phyloP scores from a whole-genome alignment of 2,888 invertebrate genomes.

The Theretra japonica region DNA sequence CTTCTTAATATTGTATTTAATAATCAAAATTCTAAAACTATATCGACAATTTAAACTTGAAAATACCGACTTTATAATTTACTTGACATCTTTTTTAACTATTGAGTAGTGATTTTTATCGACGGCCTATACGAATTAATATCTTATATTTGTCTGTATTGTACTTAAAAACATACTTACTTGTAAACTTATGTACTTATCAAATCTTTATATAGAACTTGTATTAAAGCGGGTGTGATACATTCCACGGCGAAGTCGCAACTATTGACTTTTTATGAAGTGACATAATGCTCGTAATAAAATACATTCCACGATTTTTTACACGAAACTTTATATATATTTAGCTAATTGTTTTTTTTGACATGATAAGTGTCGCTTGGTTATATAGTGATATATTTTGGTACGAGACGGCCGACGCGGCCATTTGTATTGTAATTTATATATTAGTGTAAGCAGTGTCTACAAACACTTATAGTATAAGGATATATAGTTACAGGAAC shows the following conservation, averaged over 20 bases:
- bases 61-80: not conserved
- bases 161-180: not conserved
- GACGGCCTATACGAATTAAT: not conserved
- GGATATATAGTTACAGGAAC: conserved; percentile 15
- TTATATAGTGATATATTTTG: conserved; percentile 17
- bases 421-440: conserved; percentile 3
- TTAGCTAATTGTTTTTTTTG: not conserved
- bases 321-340: not conserved
- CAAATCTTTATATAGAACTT: not conserved
- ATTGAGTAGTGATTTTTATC: no score
- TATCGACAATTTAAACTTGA: not conserved
- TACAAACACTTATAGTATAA: conserved; percentile 9
- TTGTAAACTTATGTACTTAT: conserved; percentile 11
- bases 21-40: not conserved
- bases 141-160: not conserved
- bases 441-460: not conserved
- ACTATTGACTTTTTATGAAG: not conserved
- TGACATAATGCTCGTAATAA: not conserved
- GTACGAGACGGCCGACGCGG: not conserved
- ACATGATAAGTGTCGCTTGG: not conserved
- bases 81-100: no score
- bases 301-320: conserved; percentile 17
- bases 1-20: no score
- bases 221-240: conserved; percentile 7
- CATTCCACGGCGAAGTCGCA: conserved; percentile 1